These are phyloP conservation scores for Sorex maritimensis DNA, from an alignment of 2,797 vertebrate genomes.

Conservation along the genomic window DNA sequence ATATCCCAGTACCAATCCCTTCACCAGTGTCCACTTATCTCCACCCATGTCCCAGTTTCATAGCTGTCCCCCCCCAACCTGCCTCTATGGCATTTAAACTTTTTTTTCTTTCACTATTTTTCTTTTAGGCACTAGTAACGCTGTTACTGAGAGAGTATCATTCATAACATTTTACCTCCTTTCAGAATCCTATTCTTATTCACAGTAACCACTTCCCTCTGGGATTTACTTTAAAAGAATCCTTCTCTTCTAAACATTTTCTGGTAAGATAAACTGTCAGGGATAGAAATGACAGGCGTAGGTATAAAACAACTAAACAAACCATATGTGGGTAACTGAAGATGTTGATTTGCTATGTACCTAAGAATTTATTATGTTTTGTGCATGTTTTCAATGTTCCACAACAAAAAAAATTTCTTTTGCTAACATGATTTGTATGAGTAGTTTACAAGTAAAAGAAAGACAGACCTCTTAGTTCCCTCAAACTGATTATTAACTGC, in stretches of 20 bases:
- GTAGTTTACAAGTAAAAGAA: conserved; percentile 13
- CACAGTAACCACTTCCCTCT: too few species aligned
- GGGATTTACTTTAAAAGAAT: too few species aligned
- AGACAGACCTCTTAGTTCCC: not conserved
- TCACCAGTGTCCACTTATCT: not conserved
- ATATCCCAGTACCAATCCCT: too few species aligned
- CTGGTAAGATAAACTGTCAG: too few species aligned
- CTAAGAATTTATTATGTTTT: not conserved
- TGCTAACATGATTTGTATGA: conserved; percentile 35
- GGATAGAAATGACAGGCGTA: not conserved
- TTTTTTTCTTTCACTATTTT: too few species aligned
- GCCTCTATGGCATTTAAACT: too few species aligned
- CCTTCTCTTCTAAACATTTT: too few species aligned
- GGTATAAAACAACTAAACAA: not conserved
- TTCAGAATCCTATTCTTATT: too few species aligned
- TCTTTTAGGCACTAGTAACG: too few species aligned
- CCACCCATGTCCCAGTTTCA: not conserved
- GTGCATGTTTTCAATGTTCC: conserved; percentile 30
- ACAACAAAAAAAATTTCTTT: not conserved
- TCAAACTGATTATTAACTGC: conserved; percentile 5
- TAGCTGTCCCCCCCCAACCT: too few species aligned
- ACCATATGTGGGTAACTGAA: not conserved
- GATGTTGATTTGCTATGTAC: not conserved
- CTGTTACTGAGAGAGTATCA: too few species aligned
- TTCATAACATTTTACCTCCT: too few species aligned